These are phyloP conservation scores for Nanger granti DNA, from an alignment of 2,113 vertebrate genomes.

Conservation along the genomic window DNA sequence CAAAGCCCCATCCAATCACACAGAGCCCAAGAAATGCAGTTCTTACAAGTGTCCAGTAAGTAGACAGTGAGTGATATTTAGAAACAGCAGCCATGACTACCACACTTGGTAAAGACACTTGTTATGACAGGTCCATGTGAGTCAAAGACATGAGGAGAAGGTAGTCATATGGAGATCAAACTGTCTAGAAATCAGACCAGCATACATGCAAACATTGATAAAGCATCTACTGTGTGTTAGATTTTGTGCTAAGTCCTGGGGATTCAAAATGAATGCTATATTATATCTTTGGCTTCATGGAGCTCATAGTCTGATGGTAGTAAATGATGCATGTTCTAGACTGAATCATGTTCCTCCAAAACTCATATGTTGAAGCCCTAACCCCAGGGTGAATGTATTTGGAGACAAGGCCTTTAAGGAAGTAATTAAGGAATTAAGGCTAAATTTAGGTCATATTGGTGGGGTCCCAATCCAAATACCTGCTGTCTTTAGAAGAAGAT, in stretches of 20 bases:
- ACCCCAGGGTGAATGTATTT: neutral
- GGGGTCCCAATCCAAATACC: neutral
- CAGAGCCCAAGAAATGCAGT: neutral
- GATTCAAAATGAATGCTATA: neutral
- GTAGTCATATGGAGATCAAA: neutral
- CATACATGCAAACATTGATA: neutral
- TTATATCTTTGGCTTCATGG: neutral
- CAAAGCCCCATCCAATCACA: neutral
- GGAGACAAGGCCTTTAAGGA: neutral
- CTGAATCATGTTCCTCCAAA: neutral
- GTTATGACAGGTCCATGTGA: neutral
- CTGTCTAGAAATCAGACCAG: neutral
- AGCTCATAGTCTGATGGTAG: neutral
- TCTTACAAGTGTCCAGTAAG: neutral
- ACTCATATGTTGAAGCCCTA: neutral
- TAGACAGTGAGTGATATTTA: neutral
- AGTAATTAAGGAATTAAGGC: neutral
- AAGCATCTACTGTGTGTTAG: neutral
- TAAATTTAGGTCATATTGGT: neutral
- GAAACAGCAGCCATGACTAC: neutral
- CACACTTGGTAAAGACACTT: neutral
- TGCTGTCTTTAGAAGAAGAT: neutral
- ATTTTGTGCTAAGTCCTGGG: neutral
- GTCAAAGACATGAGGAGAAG: neutral
- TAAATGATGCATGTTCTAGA: neutral